Evolutionary conservation across 2,113 vertebrate species (phyloP), one percentile per base, ranked within the genome.

Genomic region (Amblyopsis rosae): DNA sequence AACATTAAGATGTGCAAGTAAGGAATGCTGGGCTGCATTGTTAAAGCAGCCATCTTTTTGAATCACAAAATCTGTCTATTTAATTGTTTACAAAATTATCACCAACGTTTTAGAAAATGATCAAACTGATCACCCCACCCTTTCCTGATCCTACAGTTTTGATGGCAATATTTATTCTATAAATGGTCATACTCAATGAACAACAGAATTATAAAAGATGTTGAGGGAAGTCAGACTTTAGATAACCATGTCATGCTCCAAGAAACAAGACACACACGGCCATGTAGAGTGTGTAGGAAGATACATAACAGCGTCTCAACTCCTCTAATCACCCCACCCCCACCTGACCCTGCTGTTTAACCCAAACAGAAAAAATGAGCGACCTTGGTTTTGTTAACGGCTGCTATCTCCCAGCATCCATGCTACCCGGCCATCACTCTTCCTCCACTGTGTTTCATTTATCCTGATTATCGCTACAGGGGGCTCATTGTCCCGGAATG

Each of bases 401-500:
- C 64, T 32, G 81, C 81, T 85, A 88, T 85, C 73, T 88, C 51
- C 75, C 87, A 76, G 70, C 70, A 82, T 77, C 57, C 82, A 53
- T 17, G 32, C 62, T 65, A 76, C 59, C 74, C 81, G 55, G 19
- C 78, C 72, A 76, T 72, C 75, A 59, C 80, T 74, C 75, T 86
- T 72, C 80, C 70, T 71, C 62, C 71, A 75, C 77, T 53, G 80
- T 72, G 88, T 81, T 85, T 87, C 90, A 93, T 92, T 86, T 90
- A 89, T 90, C 83, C 84, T 16, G 79, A 87, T 89, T 88, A 90
- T 86, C 67, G 72, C 89, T 77, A 71, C 82, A 66, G 87, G 81
- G 59, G 75, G 85, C 85, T 90, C 86, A 85, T 90, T 87, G 90
- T 91, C 75, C 79, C 72, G 10, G 74, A 68, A 73, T 92, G 90